Base-by-base conservation (phyloP, 2,797 vertebrate genomes). In the Lophotriccus pileatus region DNA sequence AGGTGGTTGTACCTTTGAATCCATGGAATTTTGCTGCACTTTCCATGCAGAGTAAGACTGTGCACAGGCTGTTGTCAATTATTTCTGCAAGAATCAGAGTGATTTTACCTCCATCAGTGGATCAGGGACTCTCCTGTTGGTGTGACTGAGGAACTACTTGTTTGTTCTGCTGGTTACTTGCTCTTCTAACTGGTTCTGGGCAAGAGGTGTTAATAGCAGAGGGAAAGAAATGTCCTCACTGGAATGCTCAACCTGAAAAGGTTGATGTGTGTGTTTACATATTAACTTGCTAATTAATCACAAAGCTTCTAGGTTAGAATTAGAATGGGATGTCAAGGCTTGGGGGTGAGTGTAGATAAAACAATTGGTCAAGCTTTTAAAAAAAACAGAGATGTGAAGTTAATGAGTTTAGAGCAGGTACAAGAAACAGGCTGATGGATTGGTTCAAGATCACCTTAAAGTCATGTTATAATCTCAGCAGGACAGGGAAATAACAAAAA, bases 231-330 rank as follows among this genome's bases (percentile, higher is more conserved):
- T 2, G 5, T 7, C 2, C 68, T 58, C 30, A 3, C 25, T 67
- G 58, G 47, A 63, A 72, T 30, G 20, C 24, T 14, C 46, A 28
- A 6, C n/a, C 41, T 63, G 37, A 52, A 62, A 22, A 72, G 37
- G 9, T 3, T 37, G 9, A 15, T 43, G 1, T 39, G 16, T 30
- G 0, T 53, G 43, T 84, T 78, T 34, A 64, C 6, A 0, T 60
- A 28, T 9, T 16, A 53, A 19, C 13, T 87, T 60, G 27, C 9
- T 68, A 34, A 78, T 36, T 36, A 46, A 34, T 72, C 44, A 49
- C 30, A 59, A n/a, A 63, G 32, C 34, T 52, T 70, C 13, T 56
- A n/a, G 73, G 13, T 50, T 68, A 32, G 27, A 46, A 11, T 46
- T 73, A 3, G 37, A 53, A 30, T 37, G 30, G 36, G 21, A 36